These are phyloP conservation scores for Geopemphigus sp. DNA, from an alignment of 1,140 invertebrate species.

Conservation along the genomic window DNA sequence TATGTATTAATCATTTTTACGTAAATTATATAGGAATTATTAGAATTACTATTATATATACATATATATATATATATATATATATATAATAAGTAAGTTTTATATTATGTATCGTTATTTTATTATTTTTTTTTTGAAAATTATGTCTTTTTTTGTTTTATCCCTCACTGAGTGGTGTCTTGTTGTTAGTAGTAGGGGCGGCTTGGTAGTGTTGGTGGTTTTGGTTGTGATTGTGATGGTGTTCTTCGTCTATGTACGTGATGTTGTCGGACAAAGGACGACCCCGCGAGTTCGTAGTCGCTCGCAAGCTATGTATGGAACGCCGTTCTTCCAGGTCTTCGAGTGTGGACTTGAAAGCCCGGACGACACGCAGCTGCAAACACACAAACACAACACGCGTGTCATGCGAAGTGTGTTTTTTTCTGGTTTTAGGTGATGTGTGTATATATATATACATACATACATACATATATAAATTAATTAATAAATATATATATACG, in stretches of 20 bases:
- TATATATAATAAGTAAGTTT: neutral
- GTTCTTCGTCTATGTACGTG: constrained; percentile 88
- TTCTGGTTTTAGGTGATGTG: constrained; percentile 34
- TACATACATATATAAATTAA: too few relatives aligned
- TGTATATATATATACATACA: neutral
- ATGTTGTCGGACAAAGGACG: constrained; percentile 78
- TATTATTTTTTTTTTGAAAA: neutral
- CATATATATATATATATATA: too few relatives aligned
- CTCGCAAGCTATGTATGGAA: constrained; percentile 95
- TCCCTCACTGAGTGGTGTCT: constrained; percentile 59
- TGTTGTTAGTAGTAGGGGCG: constrained; percentile 53
- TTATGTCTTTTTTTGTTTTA: constrained; percentile 19
- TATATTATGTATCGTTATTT: neutral
- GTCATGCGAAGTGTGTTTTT: constrained; percentile 49
- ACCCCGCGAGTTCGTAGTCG: constrained; percentile 88
- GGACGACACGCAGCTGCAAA: constrained; percentile 99
- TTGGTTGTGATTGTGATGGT: constrained; percentile 55
- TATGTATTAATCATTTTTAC: neutral
- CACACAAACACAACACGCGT: constrained; percentile 50
- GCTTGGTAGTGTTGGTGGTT: constrained; percentile 40
- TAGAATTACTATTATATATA: too few relatives aligned
- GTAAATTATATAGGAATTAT: neutral
- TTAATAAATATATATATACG: too few relatives aligned
- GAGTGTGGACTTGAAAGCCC: constrained; percentile 99
- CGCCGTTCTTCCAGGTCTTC: constrained; percentile 99